Conservation (phyloP, 2,797 vertebrate species). For the Gastrophryne carolinensis region DNA sequence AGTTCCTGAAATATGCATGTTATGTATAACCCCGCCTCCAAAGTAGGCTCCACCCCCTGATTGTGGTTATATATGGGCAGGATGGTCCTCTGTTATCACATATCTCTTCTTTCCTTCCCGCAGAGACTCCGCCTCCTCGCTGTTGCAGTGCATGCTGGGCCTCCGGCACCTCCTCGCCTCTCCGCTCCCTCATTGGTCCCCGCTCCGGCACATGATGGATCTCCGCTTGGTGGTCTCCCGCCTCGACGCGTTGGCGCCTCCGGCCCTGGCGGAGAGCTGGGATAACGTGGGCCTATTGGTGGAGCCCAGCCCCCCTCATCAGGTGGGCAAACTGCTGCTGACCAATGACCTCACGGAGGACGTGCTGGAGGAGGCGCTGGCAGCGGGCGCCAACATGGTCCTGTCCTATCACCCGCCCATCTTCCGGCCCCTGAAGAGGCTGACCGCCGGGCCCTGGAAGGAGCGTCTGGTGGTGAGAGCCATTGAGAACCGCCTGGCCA, state of each 20-base stretch:
- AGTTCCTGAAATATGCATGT: too few species aligned
- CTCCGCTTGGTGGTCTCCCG: conserved; percentile 75
- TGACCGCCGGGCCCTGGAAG: conserved; percentile 85
- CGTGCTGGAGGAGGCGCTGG: conserved; percentile 86
- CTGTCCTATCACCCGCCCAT: conserved; percentile 92
- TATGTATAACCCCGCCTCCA: too few species aligned
- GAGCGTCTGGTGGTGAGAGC: conserved; percentile 83
- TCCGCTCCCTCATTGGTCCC: background rate
- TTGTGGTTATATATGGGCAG: too few species aligned
- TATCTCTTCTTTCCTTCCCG: background rate
- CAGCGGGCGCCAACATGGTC: conserved; percentile 76
- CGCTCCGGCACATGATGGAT: conserved; percentile 68
- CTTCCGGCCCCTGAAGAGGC: conserved; percentile 79
- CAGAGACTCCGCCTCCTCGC: background rate
- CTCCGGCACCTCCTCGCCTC: background rate
- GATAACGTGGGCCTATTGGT: conserved; percentile 93
- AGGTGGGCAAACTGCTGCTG: conserved; percentile 78
- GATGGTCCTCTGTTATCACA: too few species aligned
- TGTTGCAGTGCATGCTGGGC: background rate
- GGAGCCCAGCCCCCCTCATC: conserved; percentile 81
- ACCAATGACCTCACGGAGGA: conserved; percentile 87
- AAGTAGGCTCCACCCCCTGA: too few species aligned
- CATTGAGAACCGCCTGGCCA: conserved; percentile 78
- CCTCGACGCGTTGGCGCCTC: conserved; percentile 82
- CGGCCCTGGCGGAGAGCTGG: conserved; percentile 88